Evolutionary conservation across 2,888 invertebrate species (phyloP).

Genomic region (Auanema freiburgensis): DNA sequence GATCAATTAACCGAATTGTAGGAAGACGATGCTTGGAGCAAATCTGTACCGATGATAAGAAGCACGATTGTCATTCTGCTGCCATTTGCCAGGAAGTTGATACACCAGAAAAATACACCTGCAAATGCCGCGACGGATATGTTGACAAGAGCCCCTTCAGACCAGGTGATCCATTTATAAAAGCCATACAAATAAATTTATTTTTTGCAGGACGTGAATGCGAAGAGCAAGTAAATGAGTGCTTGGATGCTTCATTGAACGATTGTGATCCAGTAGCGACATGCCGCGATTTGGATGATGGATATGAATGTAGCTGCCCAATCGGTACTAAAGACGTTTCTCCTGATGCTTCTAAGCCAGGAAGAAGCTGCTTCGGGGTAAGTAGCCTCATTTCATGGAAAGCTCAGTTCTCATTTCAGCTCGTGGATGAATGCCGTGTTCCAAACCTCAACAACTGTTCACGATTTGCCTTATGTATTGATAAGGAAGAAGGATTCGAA

Average conservation of each 20-base stretch:
- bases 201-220: conserved; percentile 33
- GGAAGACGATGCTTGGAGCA: conserved; percentile 42
- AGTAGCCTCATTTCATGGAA: not conserved
- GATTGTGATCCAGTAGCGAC: conserved; percentile 54
- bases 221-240: conserved; percentile 54
- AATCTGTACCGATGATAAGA: conserved; percentile 49
- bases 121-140: conserved; percentile 82
- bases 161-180: conserved; percentile 20
- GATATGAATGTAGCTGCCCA: conserved; percentile 52
- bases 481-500: conserved; percentile 54
- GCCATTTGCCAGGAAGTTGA: conserved; percentile 55
- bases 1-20: not conserved
- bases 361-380: conserved; percentile 39
- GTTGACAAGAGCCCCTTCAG: conserved; percentile 69
- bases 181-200: not conserved
- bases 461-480: conserved; percentile 57
- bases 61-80: conserved; percentile 57
- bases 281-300: conserved; percentile 48
- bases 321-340: conserved; percentile 54
- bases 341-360: conserved; percentile 47
- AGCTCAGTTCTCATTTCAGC: conserved; percentile 7
- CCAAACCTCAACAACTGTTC: conserved; percentile 58
- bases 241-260: conserved; percentile 47
- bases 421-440: conserved; percentile 56
- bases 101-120: conserved; percentile 65